These are phyloP conservation scores for Pangasianodon hypophthalmus DNA, from an alignment of 2,113 vertebrate genomes.

Conservation along the genomic window DNA sequence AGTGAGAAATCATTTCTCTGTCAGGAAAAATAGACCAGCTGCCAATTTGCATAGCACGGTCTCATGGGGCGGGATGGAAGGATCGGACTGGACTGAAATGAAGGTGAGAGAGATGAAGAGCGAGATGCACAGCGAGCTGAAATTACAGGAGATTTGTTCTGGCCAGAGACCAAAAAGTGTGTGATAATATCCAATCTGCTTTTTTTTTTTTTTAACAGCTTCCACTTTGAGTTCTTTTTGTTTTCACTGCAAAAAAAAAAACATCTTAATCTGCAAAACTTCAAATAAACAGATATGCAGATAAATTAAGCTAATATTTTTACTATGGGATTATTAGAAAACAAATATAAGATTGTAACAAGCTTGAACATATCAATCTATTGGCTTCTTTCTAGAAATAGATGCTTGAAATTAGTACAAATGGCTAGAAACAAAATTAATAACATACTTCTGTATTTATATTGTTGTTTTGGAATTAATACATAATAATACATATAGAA, in stretches of 20 bases:
- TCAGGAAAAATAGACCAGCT: conserved; percentile 9
- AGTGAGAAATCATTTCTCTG: conserved; percentile 1
- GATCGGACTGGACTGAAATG: background rate
- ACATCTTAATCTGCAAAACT: background rate
- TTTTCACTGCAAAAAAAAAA: background rate
- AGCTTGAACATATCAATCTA: background rate
- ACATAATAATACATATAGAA: background rate
- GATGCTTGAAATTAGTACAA: background rate
- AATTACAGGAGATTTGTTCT: background rate
- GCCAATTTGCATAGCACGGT: background rate
- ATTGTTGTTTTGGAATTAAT: background rate
- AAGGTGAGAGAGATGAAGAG: background rate
- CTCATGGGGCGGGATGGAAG: background rate
- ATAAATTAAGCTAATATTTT: background rate
- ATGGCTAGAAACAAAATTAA: background rate
- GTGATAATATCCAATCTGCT: background rate
- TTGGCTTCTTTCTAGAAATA: background rate
- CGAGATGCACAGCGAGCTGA: background rate
- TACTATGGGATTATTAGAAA: background rate
- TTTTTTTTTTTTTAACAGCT: background rate
- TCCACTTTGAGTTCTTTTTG: background rate
- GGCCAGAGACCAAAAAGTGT: background rate
- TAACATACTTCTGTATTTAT: too few relatives aligned
- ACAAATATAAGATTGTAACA: background rate
- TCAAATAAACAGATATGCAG: background rate